Evolutionary conservation across 2,113 vertebrate genomes (phyloP), one percentile per base, ranked within the genome.

Genomic region (Halcyon malimbica): DNA sequence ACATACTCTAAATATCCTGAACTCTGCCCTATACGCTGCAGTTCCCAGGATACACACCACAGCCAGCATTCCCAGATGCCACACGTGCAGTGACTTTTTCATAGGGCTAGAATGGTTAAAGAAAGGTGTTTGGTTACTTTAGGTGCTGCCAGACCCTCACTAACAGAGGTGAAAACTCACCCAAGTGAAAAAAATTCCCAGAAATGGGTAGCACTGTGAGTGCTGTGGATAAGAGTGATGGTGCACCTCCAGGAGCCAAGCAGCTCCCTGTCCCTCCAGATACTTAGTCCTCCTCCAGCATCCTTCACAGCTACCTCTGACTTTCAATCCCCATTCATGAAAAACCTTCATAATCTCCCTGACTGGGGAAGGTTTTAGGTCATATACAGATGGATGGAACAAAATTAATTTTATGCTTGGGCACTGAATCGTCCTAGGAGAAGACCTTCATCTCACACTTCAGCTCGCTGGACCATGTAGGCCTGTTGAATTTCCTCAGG

Each of bases 351-450:
- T 70, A 86, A 83, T 88, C 64, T 91, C 35, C 59, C 82, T 46
- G 82, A 68, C 50, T 83, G 39, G 82, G 67, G 71, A 96, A 92
- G 84, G 89, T 12, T 96, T 95, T 77, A 94, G 86, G 94, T 95
- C 94, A 90, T 85, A 93, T 50, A 95, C 87, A 94, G 93, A 96
- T 74, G 96, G 92, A 87, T 94, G 85, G 95, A 95, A 95, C 67
- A 71, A 96, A 96, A 90, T 93, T 94, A 95, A 94, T 97, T 97
- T 97, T 95, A 94, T 96, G 94, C 93, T 93, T 97, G 95, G 89
- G 93, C 87, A 96, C 95, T 73, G 91, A 94, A 68, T 95, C 70
- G 9, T 95, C 94, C 87, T 95, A 91, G 87, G 95, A 95, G 94
- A 92, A 93, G 94, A 95, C 93, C 93, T 97, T 96, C 93, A 91